phyloP scores from a whole-genome alignment of 2,888 invertebrate species.

The Griposia aprilina region DNA sequence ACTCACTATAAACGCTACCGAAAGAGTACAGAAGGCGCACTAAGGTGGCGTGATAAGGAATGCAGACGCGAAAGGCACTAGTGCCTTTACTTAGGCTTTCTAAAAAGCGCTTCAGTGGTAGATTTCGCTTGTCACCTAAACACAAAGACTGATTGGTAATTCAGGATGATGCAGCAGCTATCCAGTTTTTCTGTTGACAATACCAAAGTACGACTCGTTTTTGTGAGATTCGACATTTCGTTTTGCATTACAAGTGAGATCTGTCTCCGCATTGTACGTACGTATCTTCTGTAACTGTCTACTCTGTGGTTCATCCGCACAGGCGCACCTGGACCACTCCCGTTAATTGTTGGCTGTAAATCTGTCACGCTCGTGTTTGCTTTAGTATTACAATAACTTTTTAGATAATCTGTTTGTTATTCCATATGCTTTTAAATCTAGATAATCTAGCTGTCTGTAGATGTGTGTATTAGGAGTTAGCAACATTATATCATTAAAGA shows the following conservation, averaged over 20 bases:
- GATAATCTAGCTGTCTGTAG: conserved; percentile 8
- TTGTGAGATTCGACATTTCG: not conserved
- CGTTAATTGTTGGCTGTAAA: conserved; percentile 64
- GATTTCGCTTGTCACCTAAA: conserved; percentile 2
- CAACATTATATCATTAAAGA: not conserved
- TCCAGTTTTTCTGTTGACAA: not conserved
- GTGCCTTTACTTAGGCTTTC: not conserved
- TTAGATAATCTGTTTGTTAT: conserved; percentile 22
- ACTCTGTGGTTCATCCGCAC: conserved; percentile 19
- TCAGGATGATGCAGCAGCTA: not conserved
- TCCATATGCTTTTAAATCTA: conserved; percentile 12
- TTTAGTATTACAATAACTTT: conserved; percentile 22
- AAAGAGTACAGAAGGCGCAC: conserved; percentile 38
- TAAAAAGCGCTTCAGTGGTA: not conserved
- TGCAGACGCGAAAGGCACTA: not conserved
- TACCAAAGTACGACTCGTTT: not conserved
- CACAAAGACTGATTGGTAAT: not conserved
- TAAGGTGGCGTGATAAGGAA: not conserved
- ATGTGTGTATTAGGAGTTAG: not conserved
- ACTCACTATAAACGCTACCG: conserved; percentile 45
- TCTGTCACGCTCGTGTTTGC: conserved; percentile 58
- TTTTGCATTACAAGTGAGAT: not conserved
- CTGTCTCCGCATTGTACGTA: not conserved
- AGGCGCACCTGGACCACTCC: conserved; percentile 54
- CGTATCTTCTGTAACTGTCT: conserved; percentile 36